phyloP scores from a whole-genome alignment of 1,140 invertebrate species.

The Brachionus plicatilis region DNA sequence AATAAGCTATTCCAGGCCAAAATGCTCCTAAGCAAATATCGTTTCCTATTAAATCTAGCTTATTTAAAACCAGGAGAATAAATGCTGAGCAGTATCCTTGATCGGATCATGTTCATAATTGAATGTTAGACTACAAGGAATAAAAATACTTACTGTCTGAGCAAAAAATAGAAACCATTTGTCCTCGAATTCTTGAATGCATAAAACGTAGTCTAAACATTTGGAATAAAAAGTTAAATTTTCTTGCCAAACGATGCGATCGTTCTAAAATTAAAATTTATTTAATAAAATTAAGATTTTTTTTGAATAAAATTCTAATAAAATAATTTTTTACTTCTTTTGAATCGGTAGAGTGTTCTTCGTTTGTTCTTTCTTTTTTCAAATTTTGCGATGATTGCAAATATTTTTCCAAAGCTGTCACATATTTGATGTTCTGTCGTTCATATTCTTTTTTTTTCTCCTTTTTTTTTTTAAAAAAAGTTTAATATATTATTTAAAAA shows the following conservation, averaged over 20 bases:
- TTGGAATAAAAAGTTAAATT: not conserved
- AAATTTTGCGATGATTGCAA: not conserved
- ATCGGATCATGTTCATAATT: not conserved
- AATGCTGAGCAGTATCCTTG: not conserved
- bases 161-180: conserved; percentile 31
- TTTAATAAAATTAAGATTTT: too few species aligned
- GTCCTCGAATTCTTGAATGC: conserved; percentile 13
- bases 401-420: conserved; percentile 12
- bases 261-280: not conserved
- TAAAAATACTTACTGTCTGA: conserved; percentile 1
- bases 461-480: not conserved
- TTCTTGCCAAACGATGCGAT: not conserved
- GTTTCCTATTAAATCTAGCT: not conserved
- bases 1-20: not conserved
- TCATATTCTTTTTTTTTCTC: conserved; percentile 31
- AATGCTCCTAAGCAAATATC: not conserved
- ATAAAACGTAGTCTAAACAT: conserved; percentile 37
- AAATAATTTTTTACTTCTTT: conserved; percentile 3
- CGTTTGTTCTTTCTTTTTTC: conserved; percentile 14
- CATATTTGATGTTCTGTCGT: conserved; percentile 7
- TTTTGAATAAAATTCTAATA: not conserved
- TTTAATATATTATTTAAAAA: too few species aligned
- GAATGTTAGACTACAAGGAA: not conserved
- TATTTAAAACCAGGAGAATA: not conserved
- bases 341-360: not conserved